Base-by-base conservation (phyloP, 2,888 invertebrate species). In the Xanthorhoe spadicearia region DNA sequence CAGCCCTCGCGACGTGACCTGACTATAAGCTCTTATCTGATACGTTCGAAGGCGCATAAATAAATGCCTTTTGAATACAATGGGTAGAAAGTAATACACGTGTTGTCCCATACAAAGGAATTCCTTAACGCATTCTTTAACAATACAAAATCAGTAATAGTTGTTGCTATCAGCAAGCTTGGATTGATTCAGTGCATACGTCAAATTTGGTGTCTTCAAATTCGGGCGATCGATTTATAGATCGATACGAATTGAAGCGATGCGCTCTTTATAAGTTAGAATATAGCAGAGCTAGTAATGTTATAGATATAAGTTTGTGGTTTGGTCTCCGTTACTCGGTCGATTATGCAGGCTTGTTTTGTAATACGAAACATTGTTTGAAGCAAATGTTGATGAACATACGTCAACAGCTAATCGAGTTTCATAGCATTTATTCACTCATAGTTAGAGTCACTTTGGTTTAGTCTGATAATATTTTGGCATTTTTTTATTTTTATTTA, bases 351-450 rank as follows among this genome's bases (percentile, higher is more conserved):
- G 61, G 59, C 50, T 77, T 88, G 86, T 88, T 89, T 88, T 83
- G 88, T 79, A 86, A 87, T 74, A 83, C 76, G 81, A 82, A 80
- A 80, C 83, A 71, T 77, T 87, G 87, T 86, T 88, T 87, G 81
- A 67, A 80, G 84, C 84, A 85, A 86, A 86, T 81, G 82, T 82
- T 81, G 78, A 75, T 72, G 75, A 70, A 76, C 74, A 74, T 78
- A 84, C 53, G 46, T 61, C 54, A 87, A 86, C 85, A 87, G 32
- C 61, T 64, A 58, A 64, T 56, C 62, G 60, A 77, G 74, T 83
- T 80, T 75, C 81, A 81, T 78, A 82, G 79, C 81, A 82, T 77
- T 72, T 35, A 61, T 65, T 62, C 51, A 59, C 57, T 43, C 46
- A 53, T 60, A 23, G 60, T 53, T 60, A 60, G 38, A 10, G 38